phyloP scores from a whole-genome alignment of 2,888 invertebrate genomes.

The Rhagonycha fulva region DNA sequence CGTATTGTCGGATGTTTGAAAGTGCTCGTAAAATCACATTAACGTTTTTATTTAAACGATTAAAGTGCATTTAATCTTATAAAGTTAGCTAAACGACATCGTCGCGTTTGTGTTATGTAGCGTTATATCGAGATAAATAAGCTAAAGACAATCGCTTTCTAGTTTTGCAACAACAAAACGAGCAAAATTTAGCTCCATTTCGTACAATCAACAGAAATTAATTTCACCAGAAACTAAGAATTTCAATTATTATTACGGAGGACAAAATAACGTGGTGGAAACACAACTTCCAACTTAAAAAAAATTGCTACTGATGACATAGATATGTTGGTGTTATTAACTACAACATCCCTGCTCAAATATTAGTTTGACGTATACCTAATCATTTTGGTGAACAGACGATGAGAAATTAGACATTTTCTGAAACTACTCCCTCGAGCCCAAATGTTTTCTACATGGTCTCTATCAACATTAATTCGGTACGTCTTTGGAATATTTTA shows the following conservation, averaged over 20 bases:
- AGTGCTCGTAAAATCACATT: neutral
- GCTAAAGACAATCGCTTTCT: conserved; percentile 5
- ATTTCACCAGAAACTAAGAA: neutral
- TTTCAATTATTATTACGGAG: neutral
- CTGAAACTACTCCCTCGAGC: conserved; percentile 2
- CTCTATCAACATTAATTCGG: conserved; percentile 17
- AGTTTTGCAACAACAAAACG: neutral
- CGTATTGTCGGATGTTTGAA: neutral
- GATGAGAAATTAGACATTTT: conserved; percentile 19
- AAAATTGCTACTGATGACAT: conserved; percentile 6
- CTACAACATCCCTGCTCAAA: conserved; percentile 16
- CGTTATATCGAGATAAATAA: conserved; percentile 30
- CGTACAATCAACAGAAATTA: neutral
- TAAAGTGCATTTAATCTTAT: conserved; percentile 38
- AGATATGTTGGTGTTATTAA: conserved; percentile 16
- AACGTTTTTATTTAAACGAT: neutral
- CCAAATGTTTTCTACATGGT: conserved; percentile 7
- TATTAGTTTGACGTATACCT: conserved; percentile 17
- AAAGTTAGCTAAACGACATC: conserved; percentile 31
- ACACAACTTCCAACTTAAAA: neutral
- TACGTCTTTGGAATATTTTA: conserved; percentile 13
- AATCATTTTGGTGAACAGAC: conserved; percentile 5
- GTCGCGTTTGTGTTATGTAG: conserved; percentile 34
- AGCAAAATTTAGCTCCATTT: neutral
- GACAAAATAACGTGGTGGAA: conserved; percentile 11